Evolutionary conservation across 2,888 invertebrate genomes (phyloP), one percentile per base, ranked within the genome.

Genomic region (Dicranocentrus wangi): DNA sequence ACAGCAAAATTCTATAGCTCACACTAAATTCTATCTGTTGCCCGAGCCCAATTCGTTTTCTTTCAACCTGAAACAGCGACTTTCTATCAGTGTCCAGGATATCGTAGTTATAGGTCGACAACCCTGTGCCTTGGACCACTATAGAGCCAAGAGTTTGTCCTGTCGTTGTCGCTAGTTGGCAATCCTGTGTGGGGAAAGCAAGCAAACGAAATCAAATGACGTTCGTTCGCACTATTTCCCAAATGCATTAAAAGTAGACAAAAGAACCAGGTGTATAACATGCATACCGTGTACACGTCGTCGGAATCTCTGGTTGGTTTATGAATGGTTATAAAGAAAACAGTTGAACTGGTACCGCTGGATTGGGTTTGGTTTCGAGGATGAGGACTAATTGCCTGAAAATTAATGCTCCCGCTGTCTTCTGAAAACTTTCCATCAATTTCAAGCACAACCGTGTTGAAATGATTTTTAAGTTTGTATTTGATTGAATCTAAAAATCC

Each of bases 391-490:
- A 15, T 47, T 5, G 32, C 60, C 15, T 15, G 2, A n/a, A 60
- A 28, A n/a, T 60, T 32, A 60, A 60, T 27, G 10, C 60, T 28
- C 13, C n/a, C 32, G 5, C 10, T 7, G 8, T 55, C 25, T 17
- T 27, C 21, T 1, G 10, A 25, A 10, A 21, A 21, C 3, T 32
- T 47, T 7, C 61, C 60, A 21, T 69, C 25, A 39, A 61, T 19
- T 21, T 43, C n/a, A 0, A 60, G 5, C 7, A 69, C 51, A 2
- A 28, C n/a, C 3, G 47, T 17, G 25, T 77, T 27, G 23, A 77
- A 77, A 28, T 77, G 76, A 25, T 77, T 69, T 23, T 51, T 77
- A 0, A 77, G 13, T 5, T 17, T 21, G 61, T 47, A 69, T 5
- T 58, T 61, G 10, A 77, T 10, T 17, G 42, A 25, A 17, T 61